These are phyloP conservation scores for Entomobrya proxima DNA, from an alignment of 2,888 invertebrate species.

Conservation along the genomic window DNA sequence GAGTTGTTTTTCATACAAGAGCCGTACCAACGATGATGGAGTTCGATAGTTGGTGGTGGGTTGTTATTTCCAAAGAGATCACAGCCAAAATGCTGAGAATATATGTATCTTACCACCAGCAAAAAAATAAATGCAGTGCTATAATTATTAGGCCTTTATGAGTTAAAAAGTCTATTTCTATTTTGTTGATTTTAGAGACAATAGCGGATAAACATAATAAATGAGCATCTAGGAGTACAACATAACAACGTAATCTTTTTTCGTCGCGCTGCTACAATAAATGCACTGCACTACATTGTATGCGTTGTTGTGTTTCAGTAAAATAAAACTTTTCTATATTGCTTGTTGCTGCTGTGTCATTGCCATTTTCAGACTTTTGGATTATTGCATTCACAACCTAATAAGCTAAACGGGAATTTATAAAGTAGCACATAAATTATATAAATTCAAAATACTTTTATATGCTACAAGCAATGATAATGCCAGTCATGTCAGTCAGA, in stretches of 20 bases:
- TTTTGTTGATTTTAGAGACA: constrained; percentile 2
- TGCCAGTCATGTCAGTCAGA: constrained; percentile 13
- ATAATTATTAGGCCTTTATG: background rate
- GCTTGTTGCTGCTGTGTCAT: constrained; percentile 23
- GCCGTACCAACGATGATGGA: background rate
- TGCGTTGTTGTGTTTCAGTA: background rate
- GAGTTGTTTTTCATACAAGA: constrained; percentile 5
- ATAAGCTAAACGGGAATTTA: background rate
- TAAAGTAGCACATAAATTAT: constrained; percentile 5
- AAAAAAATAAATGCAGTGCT: background rate
- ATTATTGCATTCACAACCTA: too few relatives aligned
- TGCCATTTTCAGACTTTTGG: constrained; percentile 28
- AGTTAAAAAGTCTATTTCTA: background rate
- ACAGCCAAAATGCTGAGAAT: background rate
- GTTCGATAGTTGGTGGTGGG: background rate
- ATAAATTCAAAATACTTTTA: background rate
- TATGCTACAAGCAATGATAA: background rate
- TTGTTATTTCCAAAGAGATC: constrained; percentile 9
- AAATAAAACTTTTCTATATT: too few relatives aligned
- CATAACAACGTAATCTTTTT: constrained; percentile 18
- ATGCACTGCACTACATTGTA: too few relatives aligned
- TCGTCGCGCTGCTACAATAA: too few relatives aligned
- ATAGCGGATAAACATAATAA: constrained; percentile 6
- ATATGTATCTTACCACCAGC: constrained; percentile 6
- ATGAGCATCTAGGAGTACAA: background rate